These are phyloP conservation scores for Riparia riparia DNA, from an alignment of 2,113 vertebrate species.

Conservation along the genomic window DNA sequence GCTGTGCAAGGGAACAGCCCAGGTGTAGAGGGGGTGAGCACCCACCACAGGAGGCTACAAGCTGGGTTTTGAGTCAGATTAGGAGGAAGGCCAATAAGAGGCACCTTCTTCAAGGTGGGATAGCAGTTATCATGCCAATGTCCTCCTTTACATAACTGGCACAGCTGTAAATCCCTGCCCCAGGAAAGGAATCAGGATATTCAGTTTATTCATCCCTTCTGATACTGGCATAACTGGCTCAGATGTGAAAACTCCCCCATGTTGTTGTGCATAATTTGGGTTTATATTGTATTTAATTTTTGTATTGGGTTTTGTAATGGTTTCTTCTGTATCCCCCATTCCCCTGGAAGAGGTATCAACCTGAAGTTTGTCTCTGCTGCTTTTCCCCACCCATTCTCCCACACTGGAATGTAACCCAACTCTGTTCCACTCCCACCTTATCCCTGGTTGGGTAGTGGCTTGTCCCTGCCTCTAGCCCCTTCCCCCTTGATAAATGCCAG, in stretches of 20 bases:
- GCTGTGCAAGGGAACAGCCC: not conserved
- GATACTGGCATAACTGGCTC: not conserved
- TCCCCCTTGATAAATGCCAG: no score
- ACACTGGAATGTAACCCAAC: no score
- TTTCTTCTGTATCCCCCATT: no score
- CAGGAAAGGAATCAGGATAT: not conserved
- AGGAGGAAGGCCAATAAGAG: not conserved
- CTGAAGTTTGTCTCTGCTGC: no score
- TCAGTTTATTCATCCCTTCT: not conserved
- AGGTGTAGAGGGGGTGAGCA: not conserved
- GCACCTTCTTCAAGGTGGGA: not conserved
- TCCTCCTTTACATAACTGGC: not conserved
- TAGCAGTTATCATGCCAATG: not conserved
- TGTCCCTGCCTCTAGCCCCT: no score
- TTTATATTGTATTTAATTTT: no score
- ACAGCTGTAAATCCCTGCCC: not conserved
- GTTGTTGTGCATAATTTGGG: no score
- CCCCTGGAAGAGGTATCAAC: no score
- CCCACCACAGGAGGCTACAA: accelerated
- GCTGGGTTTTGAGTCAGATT: not conserved
- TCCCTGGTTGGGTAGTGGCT: no score
- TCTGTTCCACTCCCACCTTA: no score
- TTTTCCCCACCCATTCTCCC: no score
- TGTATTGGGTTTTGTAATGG: no score
- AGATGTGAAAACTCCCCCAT: not conserved